phyloP scores from a whole-genome alignment of 2,888 invertebrate genomes.

The Lampropteryx suffumata region DNA sequence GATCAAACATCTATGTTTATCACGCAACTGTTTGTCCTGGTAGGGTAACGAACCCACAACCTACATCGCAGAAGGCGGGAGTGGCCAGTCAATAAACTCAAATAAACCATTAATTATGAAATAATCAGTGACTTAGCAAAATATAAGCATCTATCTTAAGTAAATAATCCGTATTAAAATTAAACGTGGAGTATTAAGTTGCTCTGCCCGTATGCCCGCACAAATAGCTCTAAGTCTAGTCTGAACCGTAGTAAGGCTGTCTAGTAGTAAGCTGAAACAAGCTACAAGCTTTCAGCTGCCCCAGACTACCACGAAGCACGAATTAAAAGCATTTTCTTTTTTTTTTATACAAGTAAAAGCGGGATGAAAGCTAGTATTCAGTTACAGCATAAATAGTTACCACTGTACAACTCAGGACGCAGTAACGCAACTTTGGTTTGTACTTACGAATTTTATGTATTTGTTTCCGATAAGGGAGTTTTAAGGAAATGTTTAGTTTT shows the following conservation, averaged over 20 bases:
- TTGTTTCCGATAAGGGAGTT: too few relatives aligned
- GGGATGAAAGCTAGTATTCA: constrained; percentile 27
- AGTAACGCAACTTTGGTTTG: constrained; percentile 1
- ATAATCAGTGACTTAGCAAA: too few relatives aligned
- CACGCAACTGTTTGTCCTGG: too few relatives aligned
- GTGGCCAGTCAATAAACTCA: too few relatives aligned
- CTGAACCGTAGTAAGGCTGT: constrained; percentile 12
- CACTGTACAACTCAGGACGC: constrained; percentile 8
- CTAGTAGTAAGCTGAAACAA: constrained; percentile 24
- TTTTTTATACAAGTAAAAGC: constrained; percentile 23
- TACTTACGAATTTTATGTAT: neutral
- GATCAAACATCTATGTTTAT: too few relatives aligned
- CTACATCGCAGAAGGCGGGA: too few relatives aligned
- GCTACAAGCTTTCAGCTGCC: constrained; percentile 23
- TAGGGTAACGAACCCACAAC: too few relatives aligned
- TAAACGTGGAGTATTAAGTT: too few relatives aligned
- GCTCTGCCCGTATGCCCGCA: neutral
- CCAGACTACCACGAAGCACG: constrained; percentile 18
- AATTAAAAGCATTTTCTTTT: constrained; percentile 23
- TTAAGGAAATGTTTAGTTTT: too few relatives aligned
- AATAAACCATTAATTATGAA: too few relatives aligned
- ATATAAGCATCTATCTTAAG: too few relatives aligned
- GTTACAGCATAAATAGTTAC: constrained; percentile 26
- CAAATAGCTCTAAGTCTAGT: constrained; percentile 9
- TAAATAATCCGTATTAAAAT: too few relatives aligned